phyloP scores from a whole-genome alignment of 2,888 invertebrate genomes.

The Brenthis ino region DNA sequence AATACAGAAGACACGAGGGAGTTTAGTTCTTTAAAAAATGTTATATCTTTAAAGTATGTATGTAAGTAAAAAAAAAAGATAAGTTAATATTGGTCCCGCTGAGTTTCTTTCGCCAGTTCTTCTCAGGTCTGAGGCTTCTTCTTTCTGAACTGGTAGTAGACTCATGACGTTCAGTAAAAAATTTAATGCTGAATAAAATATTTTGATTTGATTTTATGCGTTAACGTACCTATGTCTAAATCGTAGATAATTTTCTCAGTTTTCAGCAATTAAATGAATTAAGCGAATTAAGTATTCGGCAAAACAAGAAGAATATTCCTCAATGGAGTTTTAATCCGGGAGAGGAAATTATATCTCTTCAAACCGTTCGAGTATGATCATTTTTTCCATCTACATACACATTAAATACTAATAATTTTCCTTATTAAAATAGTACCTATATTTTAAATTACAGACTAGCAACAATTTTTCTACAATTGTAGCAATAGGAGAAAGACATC shows the following conservation, averaged over 20 bases:
- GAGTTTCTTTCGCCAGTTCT: too few species aligned
- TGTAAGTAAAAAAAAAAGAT: too few species aligned
- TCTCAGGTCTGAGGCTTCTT: too few species aligned
- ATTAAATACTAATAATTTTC: background rate
- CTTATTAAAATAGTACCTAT: background rate
- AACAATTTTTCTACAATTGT: slow-evolving; percentile 85
- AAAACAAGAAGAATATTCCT: slow-evolving; percentile 84
- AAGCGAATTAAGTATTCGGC: slow-evolving; percentile 82
- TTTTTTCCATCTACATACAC: background rate
- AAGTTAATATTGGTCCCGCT: too few species aligned
- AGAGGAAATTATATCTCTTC: slow-evolving; percentile 86
- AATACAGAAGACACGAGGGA: too few species aligned
- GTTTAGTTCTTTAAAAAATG: too few species aligned
- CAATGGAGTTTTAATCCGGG: slow-evolving; percentile 93
- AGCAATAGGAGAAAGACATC: slow-evolving; percentile 91
- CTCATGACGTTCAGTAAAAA: too few species aligned
- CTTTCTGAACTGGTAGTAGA: too few species aligned
- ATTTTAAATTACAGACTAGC: slow-evolving; percentile 77
- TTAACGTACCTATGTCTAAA: background rate
- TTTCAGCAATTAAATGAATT: slow-evolving; percentile 90
- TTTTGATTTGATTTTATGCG: too few species aligned
- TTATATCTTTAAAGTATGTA: too few species aligned
- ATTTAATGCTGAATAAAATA: too few species aligned
- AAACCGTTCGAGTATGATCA: slow-evolving; percentile 80
- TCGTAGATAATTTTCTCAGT: slow-evolving; percentile 64